These are phyloP conservation scores for Muscicapa striata DNA, from an alignment of 2,797 vertebrate species.

Conservation along the genomic window DNA sequence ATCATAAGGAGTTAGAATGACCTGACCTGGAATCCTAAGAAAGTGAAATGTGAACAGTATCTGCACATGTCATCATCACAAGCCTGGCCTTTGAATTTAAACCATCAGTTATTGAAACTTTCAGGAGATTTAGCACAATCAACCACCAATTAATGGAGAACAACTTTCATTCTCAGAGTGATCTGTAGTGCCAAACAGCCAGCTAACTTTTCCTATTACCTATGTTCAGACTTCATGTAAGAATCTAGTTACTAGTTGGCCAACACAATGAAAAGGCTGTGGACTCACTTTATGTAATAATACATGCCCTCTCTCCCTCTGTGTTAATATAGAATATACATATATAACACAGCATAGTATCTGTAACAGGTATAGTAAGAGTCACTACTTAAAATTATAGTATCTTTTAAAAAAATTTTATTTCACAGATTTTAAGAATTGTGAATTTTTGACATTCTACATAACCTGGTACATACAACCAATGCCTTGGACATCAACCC, in stretches of 20 bases:
- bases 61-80: not conserved
- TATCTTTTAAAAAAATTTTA: rapidly evolving
- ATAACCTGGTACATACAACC: not conserved
- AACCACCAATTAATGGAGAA: not conserved
- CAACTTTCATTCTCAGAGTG: not conserved
- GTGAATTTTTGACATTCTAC: not conserved
- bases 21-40: not conserved
- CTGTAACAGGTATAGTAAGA: not conserved
- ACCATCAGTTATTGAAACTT: not conserved
- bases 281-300: not conserved
- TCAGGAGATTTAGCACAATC: not conserved
- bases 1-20: not conserved
- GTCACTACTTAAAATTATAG: not conserved
- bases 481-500: not conserved
- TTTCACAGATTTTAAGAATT: not conserved
- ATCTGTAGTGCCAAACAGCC: not conserved
- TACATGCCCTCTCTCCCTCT: rapidly evolving
- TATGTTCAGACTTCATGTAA: not conserved
- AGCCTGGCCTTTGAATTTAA: not conserved
- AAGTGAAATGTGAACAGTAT: not conserved
- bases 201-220: not conserved
- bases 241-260: not conserved
- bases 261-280: not conserved
- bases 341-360: not conserved
- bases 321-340: not conserved